Conservation (phyloP, 2,113 vertebrate genomes). For the Cyanoramphus novaezelandiae region DNA sequence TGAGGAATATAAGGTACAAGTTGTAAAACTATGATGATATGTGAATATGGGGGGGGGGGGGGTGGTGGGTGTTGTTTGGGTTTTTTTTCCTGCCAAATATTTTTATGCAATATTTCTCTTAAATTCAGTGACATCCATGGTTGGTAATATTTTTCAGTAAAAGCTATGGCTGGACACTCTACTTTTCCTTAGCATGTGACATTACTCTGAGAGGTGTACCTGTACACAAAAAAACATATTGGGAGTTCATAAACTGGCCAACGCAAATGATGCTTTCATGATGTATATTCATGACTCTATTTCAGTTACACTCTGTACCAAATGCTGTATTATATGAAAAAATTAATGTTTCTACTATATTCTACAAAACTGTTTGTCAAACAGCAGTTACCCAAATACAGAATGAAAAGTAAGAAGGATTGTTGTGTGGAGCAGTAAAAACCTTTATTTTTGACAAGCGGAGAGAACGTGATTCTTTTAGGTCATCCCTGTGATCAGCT, state of each 20-base stretch:
- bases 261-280: not conserved
- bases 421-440: not conserved
- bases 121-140: not conserved
- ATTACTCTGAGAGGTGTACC: not conserved
- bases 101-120: not conserved
- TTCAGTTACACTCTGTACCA: not conserved
- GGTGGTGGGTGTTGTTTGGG: not conserved
- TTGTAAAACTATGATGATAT: rapidly evolving
- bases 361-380: not conserved
- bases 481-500: not conserved
- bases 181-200: not conserved
- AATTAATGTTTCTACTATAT: not conserved
- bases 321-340: not conserved
- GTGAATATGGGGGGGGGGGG: rapidly evolving
- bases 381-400: not conserved
- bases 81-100: rapidly evolving
- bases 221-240: not conserved
- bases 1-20: not conserved
- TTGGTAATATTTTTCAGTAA: not conserved
- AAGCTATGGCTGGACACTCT: not conserved
- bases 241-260: not conserved
- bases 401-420: not conserved
- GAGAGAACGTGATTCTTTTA: not conserved
- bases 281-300: not conserved
- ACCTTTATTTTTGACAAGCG: not conserved